Base-by-base conservation (phyloP, 1,140 invertebrate species). In the Medauroidea extradentata region DNA sequence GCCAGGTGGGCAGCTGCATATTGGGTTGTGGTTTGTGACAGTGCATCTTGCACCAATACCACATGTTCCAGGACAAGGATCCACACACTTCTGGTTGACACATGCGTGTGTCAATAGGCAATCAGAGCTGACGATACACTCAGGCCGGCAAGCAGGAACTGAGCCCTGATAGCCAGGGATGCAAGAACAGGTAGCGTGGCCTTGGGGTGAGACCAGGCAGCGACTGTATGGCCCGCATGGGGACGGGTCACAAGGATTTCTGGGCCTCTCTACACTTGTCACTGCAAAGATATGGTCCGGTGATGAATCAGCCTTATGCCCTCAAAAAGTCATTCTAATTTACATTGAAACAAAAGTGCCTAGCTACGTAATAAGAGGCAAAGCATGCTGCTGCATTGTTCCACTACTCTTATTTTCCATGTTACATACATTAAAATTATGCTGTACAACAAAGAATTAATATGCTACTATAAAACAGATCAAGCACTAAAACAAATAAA, bases 1-100 rank as follows among this genome's bases (percentile, higher is more conserved):
- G 38, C 83, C 85, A n/a, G 79, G 72, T 23, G 85, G 80, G 73
- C 90, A 93, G 43, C 81, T 86, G 68, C 90, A 92, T 59, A 91
- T 85, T 2, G 90, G 89, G 72, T 91, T 90, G 67, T 91, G 89
- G 71, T 91, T 91, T 23, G 90, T 80, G 1, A 89, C 85, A 21
- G 82, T 79, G 71, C 91, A 94, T 18, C 83, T 67, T 13, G 90
- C 87, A 60, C 83, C 83, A 8, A 83, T 69, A 2, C 88, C 90
- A 75, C 91, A 94, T 57, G 85, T 87, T 9, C 86, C 87, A 21
- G 83, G 83, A 64, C 89, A 91, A 18, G 89, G 88, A 73, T 91
- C 85, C 0, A 82, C 75, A 73, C 90, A 92, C 73, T 84, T 85
- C 67, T 88, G 83, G 70, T 90, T 90, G 18, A 90, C 79, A 66